phyloP scores from a whole-genome alignment of 2,797 vertebrate genomes.

The Lycodopsis pacificus region DNA sequence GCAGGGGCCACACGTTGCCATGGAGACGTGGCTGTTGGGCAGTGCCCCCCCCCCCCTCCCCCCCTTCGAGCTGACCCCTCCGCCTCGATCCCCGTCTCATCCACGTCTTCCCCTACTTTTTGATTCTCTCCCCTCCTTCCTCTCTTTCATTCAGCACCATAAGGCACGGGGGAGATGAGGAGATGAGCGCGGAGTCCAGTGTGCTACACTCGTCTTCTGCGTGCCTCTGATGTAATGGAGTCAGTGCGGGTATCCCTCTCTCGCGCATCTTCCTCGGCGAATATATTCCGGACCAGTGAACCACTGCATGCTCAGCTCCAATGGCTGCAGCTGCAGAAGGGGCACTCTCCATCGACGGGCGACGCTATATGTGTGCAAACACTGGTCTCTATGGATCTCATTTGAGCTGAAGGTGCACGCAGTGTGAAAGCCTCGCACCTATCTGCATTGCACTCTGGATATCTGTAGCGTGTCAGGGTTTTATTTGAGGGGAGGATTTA shows the following conservation, averaged over 20 bases:
- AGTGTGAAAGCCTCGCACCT: conserved; percentile 15
- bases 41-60: background rate
- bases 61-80: conserved; percentile 16
- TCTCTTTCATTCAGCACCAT: conserved; percentile 28
- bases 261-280: conserved; percentile 48
- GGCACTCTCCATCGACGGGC: conserved; percentile 37
- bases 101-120: background rate
- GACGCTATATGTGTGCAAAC: conserved; percentile 25
- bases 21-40: conserved; percentile 60
- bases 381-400: conserved; percentile 26
- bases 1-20: conserved; percentile 68
- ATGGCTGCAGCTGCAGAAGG: conserved; percentile 58
- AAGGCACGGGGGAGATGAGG: conserved; percentile 21
- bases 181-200: conserved; percentile 32
- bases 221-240: conserved; percentile 49
- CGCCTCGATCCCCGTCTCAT: conserved; percentile 10
- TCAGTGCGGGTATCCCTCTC: conserved; percentile 57
- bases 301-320: conserved; percentile 60
- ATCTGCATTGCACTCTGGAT: conserved; percentile 24
- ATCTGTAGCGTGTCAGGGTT: conserved; percentile 39
- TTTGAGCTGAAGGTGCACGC: conserved; percentile 27
- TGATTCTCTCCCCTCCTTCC: background rate
- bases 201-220: conserved; percentile 23
- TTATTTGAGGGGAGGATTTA: conserved; percentile 53
- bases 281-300: conserved; percentile 72